Percentiles rank a stretch among this genome's conserved stretches.
phyloP scores from a whole-genome alignment of 2,113 vertebrate species.

The Origma solitaria region DNA sequence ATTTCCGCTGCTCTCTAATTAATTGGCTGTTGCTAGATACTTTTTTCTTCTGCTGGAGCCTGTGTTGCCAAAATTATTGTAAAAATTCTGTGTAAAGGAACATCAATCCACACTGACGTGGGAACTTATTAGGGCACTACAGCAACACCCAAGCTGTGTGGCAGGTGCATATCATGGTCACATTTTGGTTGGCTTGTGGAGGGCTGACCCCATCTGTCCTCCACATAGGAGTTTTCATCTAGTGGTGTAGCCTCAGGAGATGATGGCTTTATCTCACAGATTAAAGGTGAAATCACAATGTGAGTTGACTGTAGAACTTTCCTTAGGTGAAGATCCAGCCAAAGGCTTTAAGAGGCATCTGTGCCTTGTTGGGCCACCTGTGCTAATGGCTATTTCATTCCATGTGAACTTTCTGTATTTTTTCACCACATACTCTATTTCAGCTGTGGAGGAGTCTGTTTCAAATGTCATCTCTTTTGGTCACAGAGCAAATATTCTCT shows the following conservation, averaged over 20 bases:
- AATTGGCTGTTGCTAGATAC: background rate
- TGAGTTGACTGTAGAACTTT: background rate
- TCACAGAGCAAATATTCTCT: background rate
- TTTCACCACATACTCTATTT: fast-evolving
- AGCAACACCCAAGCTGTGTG: background rate
- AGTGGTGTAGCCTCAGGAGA: background rate
- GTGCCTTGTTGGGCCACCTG: background rate
- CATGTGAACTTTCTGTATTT: background rate
- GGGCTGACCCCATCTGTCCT: background rate
- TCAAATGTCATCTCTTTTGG: background rate
- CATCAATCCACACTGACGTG: background rate
- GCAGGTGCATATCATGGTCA: background rate
- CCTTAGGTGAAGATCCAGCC: background rate
- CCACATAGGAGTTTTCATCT: background rate
- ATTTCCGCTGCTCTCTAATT: background rate
- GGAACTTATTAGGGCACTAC: fast-evolving
- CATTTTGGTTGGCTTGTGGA: background rate
- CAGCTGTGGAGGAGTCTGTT: background rate
- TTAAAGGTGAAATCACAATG: background rate
- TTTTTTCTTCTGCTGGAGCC: background rate
- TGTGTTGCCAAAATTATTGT: background rate
- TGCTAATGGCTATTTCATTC: background rate
- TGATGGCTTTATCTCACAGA: background rate
- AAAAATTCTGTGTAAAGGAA: background rate
- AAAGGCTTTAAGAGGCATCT: background rate